phyloP scores from a whole-genome alignment of 2,888 invertebrate genomes.

The Amorpha juglandis region DNA sequence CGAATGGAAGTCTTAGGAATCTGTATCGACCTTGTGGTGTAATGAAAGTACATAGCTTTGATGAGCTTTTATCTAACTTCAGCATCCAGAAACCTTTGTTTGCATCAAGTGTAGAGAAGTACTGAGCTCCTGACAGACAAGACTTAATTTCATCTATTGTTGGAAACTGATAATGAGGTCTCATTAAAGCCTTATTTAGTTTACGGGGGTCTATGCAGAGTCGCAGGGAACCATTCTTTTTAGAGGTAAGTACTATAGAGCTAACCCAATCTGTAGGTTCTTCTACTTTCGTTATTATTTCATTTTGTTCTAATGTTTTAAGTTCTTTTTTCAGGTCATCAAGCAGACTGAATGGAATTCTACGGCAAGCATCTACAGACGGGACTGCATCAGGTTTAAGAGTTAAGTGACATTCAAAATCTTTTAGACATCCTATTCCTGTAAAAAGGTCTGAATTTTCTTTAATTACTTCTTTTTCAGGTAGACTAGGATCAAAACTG shows the following conservation, averaged over 20 bases:
- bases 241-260: conserved; percentile 32
- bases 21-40: conserved; percentile 30
- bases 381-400: conserved; percentile 24
- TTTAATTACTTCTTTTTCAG: not conserved
- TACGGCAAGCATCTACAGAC: conserved; percentile 24
- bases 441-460: not conserved
- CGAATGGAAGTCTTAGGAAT: conserved; percentile 26
- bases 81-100: conserved; percentile 41
- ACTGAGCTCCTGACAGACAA: conserved; percentile 31
- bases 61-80: conserved; percentile 27
- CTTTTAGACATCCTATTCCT: conserved; percentile 23
- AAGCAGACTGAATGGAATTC: conserved; percentile 22
- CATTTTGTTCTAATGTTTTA: conserved; percentile 16
- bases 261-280: conserved; percentile 17
- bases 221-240: conserved; percentile 37
- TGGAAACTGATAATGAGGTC: conserved; percentile 39
- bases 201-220: conserved; percentile 40
- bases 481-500: no score
- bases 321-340: conserved; percentile 27
- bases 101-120: conserved; percentile 24
- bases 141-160: conserved; percentile 35
- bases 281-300: not conserved
- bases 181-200: conserved; percentile 36
- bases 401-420: conserved; percentile 26
- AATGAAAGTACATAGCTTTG: conserved; percentile 35